Base-by-base conservation (phyloP, 2,113 vertebrate species). In the Xenus cinereus region DNA sequence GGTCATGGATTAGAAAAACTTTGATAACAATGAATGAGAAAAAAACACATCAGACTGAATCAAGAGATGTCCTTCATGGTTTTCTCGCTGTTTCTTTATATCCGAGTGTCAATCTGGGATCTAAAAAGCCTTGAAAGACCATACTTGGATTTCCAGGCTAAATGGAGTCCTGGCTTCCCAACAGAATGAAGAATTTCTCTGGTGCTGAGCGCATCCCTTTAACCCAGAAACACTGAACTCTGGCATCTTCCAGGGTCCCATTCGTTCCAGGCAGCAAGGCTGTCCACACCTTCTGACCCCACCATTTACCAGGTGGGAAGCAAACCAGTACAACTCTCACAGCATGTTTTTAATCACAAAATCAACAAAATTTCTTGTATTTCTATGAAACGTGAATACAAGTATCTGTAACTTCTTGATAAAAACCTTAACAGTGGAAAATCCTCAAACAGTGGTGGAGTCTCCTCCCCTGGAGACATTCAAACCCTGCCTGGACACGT, bases 51-150 rank as follows among this genome's bases (percentile, higher is more conserved):
- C 33, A 37, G 12, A 50, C 9, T 67, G 50, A 12, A 48, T 72
- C 26, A 66, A 50, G 14, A 3, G 7, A 57, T 30, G 27, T 33
- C 5, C 14, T 68, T 57, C 5, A 37, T 30, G 33, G 7, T 43
- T 51, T 84, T 66, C n/a, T 84, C 26, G 48, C 17, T 10, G 20
- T 4, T 37, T 50, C n/a, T 46, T 41, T 4, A 51, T 48, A 71
- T 12, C 15, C 18, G 33, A 33, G 6, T 2, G 4, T 30, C 1
- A 0, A 45, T 24, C 22, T 13, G 8, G 4, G 18, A 75, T 26
- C 4, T 81, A 62, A 68, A 81, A 62, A 87, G 17, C 4, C 30
- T 92, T 63, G 6, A 76, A 84, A 67, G 27, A 10, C 7, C 8
- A 19, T 30, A 22, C 1, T 7, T n/a, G 20, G 13, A 66, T 81